These are phyloP conservation scores for Tetropium fuscum DNA, from an alignment of 2,888 invertebrate genomes.

Conservation along the genomic window DNA sequence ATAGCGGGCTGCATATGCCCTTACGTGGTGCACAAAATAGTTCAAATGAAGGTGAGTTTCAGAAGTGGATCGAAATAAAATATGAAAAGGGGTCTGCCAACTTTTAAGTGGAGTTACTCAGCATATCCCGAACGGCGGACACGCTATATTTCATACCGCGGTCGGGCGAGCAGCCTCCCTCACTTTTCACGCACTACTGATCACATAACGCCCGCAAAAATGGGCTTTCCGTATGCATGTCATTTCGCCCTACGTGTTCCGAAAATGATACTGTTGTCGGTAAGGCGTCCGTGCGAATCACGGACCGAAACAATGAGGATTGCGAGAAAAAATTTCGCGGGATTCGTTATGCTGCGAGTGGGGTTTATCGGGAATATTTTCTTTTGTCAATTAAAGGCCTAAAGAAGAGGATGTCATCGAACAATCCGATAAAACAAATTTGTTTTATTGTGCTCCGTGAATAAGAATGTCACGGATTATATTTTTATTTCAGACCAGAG, in stretches of 20 bases:
- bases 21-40: conserved; percentile 91
- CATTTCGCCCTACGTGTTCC: conserved; percentile 57
- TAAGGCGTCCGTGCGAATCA: conserved; percentile 51
- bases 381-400: no score
- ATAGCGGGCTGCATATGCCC: conserved; percentile 97
- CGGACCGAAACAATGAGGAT: no score
- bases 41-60: conserved; percentile 77
- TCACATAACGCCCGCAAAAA: conserved; percentile 57
- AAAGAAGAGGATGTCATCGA: no score
- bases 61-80: no score
- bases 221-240: conserved; percentile 59
- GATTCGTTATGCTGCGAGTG: no score
- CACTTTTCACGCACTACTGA: conserved; percentile 32
- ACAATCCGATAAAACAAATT: no score
- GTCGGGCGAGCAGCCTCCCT: conserved; percentile 12
- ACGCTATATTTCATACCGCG: conserved; percentile 20
- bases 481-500: conserved; percentile 59
- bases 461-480: background rate
- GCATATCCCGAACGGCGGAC: conserved; percentile 31
- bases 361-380: no score
- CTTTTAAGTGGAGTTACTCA: conserved; percentile 1
- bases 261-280: conserved; percentile 56
- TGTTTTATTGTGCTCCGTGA: no score
- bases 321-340: no score
- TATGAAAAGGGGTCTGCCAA: background rate